Base-by-base conservation (phyloP, 2,113 vertebrate genomes). In the Oncorhynchus clarkii region DNA sequence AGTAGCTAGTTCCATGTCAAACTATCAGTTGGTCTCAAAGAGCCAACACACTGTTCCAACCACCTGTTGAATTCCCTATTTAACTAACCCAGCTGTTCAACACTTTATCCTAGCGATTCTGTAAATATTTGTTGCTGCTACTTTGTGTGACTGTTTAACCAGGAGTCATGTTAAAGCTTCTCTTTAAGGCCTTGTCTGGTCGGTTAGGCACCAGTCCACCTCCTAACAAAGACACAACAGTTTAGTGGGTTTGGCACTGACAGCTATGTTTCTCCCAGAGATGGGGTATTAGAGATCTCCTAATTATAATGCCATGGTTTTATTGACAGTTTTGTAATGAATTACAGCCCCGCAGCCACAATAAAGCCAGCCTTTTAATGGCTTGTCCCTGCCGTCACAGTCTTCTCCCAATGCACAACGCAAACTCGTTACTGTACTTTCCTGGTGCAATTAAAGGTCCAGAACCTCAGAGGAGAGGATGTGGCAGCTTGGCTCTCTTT, bases 401-500 rank as follows among this genome's bases (percentile, higher is more conserved):
- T 39, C 34, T 26, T 24, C 14, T 48, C 9, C 34, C 12, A 48
- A 74, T 29, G 24, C 13, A 57, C 20, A 57, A 60, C 77, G 8
- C 16, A 31, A 8, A 3, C 39, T 24, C 7, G 60, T 66, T 49
- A 48, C 20, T 69, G 39, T 69, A 18, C 29, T 45, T n/a, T 34
- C 67, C 39, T 16, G 18, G 16, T 22, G 31, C 39, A 69, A 39
- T 48, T 69, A 69, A 69, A 69, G 20, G 16, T 18, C 67, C 13
- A 20, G 20, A n/a, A 20, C 34, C 26, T 49, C 39, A 45, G 39
- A 45, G 39, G 39, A 45, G 24, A n/a, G 26, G 81, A 86, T 84
- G 78, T 83, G 87, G 77, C 85, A 88, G 85, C 78, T 89, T 59
- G 45, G 78, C 78, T 75, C 73, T 72, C 84, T 85, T 86, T 83